Base-by-base conservation (phyloP, 2,888 invertebrate species). In the Stenodema calcarata region DNA sequence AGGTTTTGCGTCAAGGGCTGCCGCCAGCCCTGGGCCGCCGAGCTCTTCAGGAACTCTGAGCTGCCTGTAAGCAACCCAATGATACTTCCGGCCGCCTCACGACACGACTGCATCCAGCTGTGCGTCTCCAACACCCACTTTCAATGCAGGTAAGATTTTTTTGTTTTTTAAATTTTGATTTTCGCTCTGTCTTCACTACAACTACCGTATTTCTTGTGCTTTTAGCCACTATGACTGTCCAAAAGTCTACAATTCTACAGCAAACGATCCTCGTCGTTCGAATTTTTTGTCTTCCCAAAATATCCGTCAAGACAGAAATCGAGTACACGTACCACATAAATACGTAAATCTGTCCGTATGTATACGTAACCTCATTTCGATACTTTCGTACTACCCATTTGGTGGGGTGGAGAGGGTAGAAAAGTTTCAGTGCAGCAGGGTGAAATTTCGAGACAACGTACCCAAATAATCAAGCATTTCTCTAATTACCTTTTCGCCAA, bases 61-160 rank as follows among this genome's bases (percentile, higher is more conserved):
- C 83, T 83, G 16, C 83, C 83, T 1, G n/a, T 83, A 2, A 28
- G 41, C 9, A 83, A 70, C 70, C 23, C 83, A 14, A n/a, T 70
- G 42, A n/a, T 83, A 7, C 47, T 83, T n/a, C 83, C 83, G 0
- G 83, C 83, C 11, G 42, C 83, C 0, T 70, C 83, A 12, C 69
- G 69, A 23, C 69, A 70, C 7, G 83, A 83, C 11, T 83, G 83
- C 69, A 44, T 83, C 42, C 83, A 83, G 44, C 83, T 83, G 42
- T 83, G 83, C 83, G 41, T 83, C 16, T 83, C 83, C 18, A 83
- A 83, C 73, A 69, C 83, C 12, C 70, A 83, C 28, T 70, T 83
- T 42, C 42, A 18, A 16, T 83, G 83, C 83, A 83, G 83, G 83
- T 83, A 0, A 83, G 42, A 3, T 54, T 54, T 16, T 18, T 18